Evolutionary conservation across 2,113 vertebrate genomes (phyloP).

Genomic region (Collichthys lucidus): DNA sequence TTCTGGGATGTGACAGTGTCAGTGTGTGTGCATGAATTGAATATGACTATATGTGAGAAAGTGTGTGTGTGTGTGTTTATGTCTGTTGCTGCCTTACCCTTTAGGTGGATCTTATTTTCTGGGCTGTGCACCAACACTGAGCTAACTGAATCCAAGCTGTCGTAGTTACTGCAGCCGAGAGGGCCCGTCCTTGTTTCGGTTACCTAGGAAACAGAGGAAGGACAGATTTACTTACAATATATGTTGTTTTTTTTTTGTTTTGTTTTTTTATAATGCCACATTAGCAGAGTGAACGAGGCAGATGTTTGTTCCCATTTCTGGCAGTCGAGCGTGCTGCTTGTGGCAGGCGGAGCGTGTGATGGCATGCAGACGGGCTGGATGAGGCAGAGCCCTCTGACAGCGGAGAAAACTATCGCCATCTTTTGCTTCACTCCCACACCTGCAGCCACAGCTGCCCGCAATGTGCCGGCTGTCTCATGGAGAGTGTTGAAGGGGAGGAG

Average conservation of each 20-base stretch:
- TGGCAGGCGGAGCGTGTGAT: conserved; percentile 29
- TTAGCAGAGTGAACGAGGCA: conserved; percentile 66
- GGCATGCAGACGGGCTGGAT: conserved; percentile 7
- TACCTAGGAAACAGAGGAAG: conserved; percentile 86
- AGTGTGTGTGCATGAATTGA: conserved; percentile 10
- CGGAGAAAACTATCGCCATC: conserved; percentile 24
- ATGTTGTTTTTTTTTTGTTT: neutral
- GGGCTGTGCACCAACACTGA: conserved; percentile 98
- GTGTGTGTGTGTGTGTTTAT: conserved; percentile 21
- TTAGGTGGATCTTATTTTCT: conserved; percentile 97
- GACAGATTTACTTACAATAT: conserved; percentile 36
- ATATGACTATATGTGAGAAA: neutral
- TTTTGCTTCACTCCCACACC: conserved; percentile 36
- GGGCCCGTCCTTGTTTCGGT: conserved; percentile 97
- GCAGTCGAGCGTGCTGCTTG: conserved; percentile 30
- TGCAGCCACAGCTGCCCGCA: conserved; percentile 56
- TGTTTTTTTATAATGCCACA: conserved; percentile 46
- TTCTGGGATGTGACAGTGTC: conserved; percentile 8
- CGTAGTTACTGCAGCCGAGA: conserved; percentile 98
- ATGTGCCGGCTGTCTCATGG: neutral
- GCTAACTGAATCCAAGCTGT: conserved; percentile 98
- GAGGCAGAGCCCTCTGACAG: conserved; percentile 50
- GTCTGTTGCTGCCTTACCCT: conserved; percentile 85
- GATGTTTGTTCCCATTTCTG: conserved; percentile 71
- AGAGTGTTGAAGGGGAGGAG: neutral